A percentile compares a stretch with the other conserved stretches of the same genome.
Conservation (phyloP, 1,140 invertebrate species). For the Halictus rubicundus region DNA sequence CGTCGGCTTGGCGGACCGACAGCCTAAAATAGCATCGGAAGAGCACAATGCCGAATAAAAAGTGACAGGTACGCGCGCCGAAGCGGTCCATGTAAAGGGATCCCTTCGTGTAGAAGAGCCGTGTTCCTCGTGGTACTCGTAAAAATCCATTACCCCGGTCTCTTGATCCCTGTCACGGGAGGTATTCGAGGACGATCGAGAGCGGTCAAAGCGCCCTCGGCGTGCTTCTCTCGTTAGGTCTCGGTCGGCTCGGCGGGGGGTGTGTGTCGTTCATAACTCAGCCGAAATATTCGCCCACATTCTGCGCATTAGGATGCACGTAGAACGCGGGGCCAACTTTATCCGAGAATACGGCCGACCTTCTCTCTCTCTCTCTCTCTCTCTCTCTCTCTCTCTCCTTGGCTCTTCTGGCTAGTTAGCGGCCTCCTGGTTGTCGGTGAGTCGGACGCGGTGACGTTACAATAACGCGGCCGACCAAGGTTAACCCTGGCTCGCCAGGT, state of each 20-base stretch:
- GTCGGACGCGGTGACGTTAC: slow-evolving; percentile 58
- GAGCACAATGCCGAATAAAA: slow-evolving; percentile 43
- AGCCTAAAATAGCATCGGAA: slow-evolving; percentile 27
- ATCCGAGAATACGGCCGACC: slow-evolving; percentile 39
- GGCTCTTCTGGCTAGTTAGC: not conserved
- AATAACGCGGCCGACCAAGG: slow-evolving; percentile 63
- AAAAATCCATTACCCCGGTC: slow-evolving; percentile 58
- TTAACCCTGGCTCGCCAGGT: slow-evolving; percentile 57
- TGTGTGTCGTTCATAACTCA: slow-evolving; percentile 70
- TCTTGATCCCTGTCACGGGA: slow-evolving; percentile 54
- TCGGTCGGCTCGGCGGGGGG: slow-evolving; percentile 46
- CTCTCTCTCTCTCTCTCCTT: too few relatives aligned
- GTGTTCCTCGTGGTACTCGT: slow-evolving; percentile 37
- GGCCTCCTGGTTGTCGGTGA: not conserved
- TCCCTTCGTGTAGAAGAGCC: not conserved
- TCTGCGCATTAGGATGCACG: slow-evolving; percentile 61
- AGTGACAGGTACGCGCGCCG: slow-evolving; percentile 37
- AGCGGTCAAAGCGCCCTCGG: slow-evolving; percentile 49
- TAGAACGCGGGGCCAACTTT: slow-evolving; percentile 60
- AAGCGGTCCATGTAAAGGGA: slow-evolving; percentile 12
- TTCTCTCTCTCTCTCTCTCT: too few relatives aligned
- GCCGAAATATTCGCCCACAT: slow-evolving; percentile 77
- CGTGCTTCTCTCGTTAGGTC: slow-evolving; percentile 58
- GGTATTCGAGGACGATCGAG: slow-evolving; percentile 53
- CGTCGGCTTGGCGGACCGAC: not conserved